Evolutionary conservation across 1,140 invertebrate genomes (phyloP).

Genomic region (Ephestia elutella): DNA sequence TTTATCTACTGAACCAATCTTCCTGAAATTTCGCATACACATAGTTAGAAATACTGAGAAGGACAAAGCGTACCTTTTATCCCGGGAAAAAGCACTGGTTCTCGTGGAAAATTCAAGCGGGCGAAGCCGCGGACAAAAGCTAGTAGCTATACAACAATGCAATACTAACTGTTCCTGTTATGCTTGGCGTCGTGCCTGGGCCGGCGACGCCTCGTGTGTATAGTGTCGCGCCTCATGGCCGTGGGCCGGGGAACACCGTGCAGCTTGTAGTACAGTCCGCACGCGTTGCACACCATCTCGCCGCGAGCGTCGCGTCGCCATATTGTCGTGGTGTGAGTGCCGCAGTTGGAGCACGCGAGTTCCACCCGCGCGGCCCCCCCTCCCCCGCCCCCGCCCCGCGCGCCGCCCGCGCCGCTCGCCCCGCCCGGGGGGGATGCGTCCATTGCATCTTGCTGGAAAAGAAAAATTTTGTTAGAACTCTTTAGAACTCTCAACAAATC

Average conservation of each 20-base stretch:
- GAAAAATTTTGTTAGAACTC: constrained; percentile 6
- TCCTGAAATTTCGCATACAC: no score
- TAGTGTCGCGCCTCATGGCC: constrained; percentile 97
- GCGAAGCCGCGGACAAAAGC: no score
- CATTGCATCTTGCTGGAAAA: constrained; percentile 27
- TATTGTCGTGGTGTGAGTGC: constrained; percentile 92
- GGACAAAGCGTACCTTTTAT: no score
- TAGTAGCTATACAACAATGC: neutral
- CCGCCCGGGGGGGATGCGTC: constrained; percentile 16
- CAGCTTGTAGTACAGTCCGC: constrained; percentile 94
- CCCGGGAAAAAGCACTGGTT: no score
- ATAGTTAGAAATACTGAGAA: no score
- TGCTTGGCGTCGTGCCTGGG: constrained; percentile 80
- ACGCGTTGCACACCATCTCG: constrained; percentile 96
- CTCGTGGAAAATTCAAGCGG: no score
- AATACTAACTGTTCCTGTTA: constrained; percentile 58
- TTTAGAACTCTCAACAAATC: no score
- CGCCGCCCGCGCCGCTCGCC: constrained; percentile 13
- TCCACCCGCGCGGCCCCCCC: constrained; percentile 76
- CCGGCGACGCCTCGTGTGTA: constrained; percentile 94
- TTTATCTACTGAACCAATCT: no score
- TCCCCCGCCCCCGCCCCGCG: constrained; percentile 45
- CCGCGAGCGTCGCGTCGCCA: constrained; percentile 92
- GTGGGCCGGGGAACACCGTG: constrained; percentile 93
- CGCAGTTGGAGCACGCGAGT: constrained; percentile 87